Evolutionary conservation across 1,140 invertebrate genomes (phyloP), one percentile per base, ranked within the genome.

Genomic region (Zaprionus ornatus): DNA sequence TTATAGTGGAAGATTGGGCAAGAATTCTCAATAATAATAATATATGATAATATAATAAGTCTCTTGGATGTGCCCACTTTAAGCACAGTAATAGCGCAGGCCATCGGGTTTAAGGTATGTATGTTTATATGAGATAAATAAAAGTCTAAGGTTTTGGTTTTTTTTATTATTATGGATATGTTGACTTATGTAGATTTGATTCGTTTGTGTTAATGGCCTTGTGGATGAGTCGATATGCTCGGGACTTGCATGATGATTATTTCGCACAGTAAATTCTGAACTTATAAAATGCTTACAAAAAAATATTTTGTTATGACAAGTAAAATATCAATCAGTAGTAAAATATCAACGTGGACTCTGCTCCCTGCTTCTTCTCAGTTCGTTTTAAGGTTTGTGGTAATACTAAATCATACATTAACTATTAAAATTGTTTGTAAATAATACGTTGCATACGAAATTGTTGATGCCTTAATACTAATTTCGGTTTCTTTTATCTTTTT

Each of bases 391-490:
- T 25, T 50, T 50, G 27, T 66, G 45, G 45, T 32, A 32, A 32
- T 32, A 32, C 29, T 32, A 50, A 50, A 50, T 21, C 4, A 12
- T 60, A 32, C 12, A 69, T 69, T 32, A 45, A 4, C 19, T 45
- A 68, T 67, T 67, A 62, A 62, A 63, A 61, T 61, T 55, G 21
- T 65, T 65, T 67, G 52, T 71, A 79, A 68, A 65, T 77, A 69
- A 66, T 59, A 69, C 59, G 78, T 69, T 52, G 63, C 32, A 15
- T 55, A 60, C 52, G 40, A 72, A 40, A 37, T 52, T 62, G n/a
- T 45, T 52, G 42, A 29, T 63, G 54, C 19, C 80, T 88, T 88
- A 88, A 45, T 21, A 79, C 61, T 88, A 81, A 48, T 74, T 65
- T n/a, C n/a, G 13, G 25, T 73, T 67, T 40, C 4, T 48, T 56